phyloP scores from a whole-genome alignment of 1,140 invertebrate species.

The Euborellia annulipes region DNA sequence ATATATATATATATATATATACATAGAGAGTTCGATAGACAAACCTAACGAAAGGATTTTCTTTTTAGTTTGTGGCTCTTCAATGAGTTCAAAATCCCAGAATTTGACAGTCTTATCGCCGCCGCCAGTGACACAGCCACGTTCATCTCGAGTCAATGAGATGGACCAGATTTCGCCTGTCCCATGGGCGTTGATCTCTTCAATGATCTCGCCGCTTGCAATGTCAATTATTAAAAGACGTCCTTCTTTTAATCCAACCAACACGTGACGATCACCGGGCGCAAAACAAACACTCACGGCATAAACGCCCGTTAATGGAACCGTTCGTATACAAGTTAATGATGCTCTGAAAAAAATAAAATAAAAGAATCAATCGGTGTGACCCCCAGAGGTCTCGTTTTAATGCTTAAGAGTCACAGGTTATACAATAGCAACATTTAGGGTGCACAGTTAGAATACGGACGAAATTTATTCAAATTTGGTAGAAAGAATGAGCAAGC shows the following conservation, averaged over 20 bases:
- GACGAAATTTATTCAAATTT: no score
- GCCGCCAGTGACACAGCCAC: conserved; percentile 70
- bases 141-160: conserved; percentile 55
- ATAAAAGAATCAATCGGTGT: no score
- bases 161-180: conserved; percentile 60
- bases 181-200: conserved; percentile 60
- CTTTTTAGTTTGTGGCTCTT: conserved; percentile 41
- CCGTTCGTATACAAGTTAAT: conserved; percentile 65
- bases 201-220: conserved; percentile 55
- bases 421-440: no score
- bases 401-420: no score
- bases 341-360: conserved; percentile 42
- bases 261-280: conserved; percentile 79
- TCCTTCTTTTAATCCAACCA: conserved; percentile 79
- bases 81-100: conserved; percentile 81
- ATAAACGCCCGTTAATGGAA: conserved; percentile 40
- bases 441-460: no score
- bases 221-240: conserved; percentile 78
- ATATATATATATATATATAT: no score
- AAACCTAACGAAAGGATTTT: conserved; percentile 47
- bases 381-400: no score
- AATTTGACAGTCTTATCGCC: conserved; percentile 84
- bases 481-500: no score
- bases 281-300: conserved; percentile 64
- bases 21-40: no score